phyloP scores from a whole-genome alignment of 2,888 invertebrate genomes.

The Trypoxylon attenuatum region DNA sequence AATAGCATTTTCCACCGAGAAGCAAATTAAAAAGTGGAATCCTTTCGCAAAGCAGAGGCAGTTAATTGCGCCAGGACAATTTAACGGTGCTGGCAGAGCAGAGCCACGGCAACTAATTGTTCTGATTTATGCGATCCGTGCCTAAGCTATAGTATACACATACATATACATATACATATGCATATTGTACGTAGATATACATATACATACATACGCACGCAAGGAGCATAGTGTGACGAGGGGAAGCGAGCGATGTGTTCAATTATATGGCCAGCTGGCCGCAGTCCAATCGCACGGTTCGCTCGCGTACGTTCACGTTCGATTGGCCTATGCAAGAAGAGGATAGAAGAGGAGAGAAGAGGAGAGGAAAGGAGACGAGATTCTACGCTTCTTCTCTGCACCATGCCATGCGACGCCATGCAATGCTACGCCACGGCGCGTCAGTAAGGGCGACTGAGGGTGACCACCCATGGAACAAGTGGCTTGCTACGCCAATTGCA shows the following conservation, averaged over 20 bases:
- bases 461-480: constrained; percentile 47
- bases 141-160: constrained; percentile 44
- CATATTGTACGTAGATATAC: no score
- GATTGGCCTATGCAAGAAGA: constrained; percentile 45
- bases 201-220: no score
- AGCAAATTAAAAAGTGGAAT: no score
- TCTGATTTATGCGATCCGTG: constrained; percentile 59
- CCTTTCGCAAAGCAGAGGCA: no score
- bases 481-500: not conserved
- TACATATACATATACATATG: no score
- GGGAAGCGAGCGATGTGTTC: constrained; percentile 55
- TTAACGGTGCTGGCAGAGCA: constrained; percentile 28
- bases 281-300: constrained; percentile 60
- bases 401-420: not conserved
- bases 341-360: no score
- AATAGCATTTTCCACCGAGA: no score
- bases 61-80: constrained; percentile 48
- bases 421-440: constrained; percentile 12
- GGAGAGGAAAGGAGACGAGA: no score
- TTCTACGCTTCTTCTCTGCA: constrained; percentile 23
- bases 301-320: constrained; percentile 52
- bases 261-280: constrained; percentile 64
- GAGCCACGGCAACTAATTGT: constrained; percentile 61
- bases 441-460: constrained; percentile 42
- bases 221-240: no score